Conservation (phyloP, 2,888 invertebrate genomes). For the Phortica magna region DNA sequence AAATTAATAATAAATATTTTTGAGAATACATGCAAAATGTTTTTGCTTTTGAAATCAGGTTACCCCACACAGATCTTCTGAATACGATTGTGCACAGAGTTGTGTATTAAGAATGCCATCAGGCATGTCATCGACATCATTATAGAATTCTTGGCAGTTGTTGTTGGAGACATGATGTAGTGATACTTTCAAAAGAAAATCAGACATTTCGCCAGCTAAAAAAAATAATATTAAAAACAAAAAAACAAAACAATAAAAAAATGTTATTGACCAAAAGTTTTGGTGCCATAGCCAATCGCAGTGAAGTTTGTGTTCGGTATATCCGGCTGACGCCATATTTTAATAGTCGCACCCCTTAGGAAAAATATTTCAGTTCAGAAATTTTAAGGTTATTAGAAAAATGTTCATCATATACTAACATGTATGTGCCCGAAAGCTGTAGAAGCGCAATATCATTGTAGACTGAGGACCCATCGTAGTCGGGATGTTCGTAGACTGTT, state of each 20-base stretch:
- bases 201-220: constrained; percentile 9
- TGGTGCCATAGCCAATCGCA: constrained; percentile 35
- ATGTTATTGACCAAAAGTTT: constrained; percentile 24
- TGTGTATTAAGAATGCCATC: constrained; percentile 27
- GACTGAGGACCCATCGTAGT: constrained; percentile 8
- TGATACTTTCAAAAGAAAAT: constrained; percentile 27
- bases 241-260: not conserved
- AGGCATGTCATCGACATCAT: constrained; percentile 11
- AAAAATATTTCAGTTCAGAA: too few species aligned
- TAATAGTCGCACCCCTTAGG: not conserved
- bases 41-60: not conserved
- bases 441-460: constrained; percentile 38
- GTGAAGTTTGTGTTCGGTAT: constrained; percentile 11
- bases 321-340: constrained; percentile 8
- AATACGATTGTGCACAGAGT: constrained; percentile 16
- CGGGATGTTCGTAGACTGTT: constrained; percentile 27
- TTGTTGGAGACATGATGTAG: constrained; percentile 20
- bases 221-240: not conserved
- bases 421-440: not conserved
- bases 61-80: constrained; percentile 15
- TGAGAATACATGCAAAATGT: not conserved
- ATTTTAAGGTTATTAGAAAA: not conserved
- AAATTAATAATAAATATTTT: not conserved
- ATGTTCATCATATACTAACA: not conserved
- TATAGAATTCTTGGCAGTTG: not conserved